Base-by-base conservation (phyloP, 2,888 invertebrate genomes). In the Strigamia crassipes region DNA sequence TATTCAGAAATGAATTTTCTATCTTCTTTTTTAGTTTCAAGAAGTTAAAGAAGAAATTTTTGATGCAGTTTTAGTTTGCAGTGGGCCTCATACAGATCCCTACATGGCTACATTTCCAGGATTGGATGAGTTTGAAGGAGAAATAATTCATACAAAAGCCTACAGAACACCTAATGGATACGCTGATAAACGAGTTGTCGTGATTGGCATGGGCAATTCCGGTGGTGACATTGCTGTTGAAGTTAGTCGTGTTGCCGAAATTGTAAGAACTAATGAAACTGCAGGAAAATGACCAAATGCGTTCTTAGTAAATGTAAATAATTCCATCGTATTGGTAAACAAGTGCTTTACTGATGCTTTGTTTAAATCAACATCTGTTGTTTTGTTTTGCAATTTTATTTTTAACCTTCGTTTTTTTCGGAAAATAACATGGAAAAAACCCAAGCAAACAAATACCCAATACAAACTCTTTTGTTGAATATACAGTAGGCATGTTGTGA, bases 151-250 rank as follows among this genome's bases (percentile, higher is more conserved):
- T 83, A 85, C 86, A 6, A 86, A 86, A 81, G 84, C 85, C 56
- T 87, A 87, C 85, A 84, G 86, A 13, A 84, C 85, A 56, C 83
- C 83, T 31, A 83, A 85, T 38, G 85, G 86, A 3, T 88, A 87
- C 84, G 86, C 86, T 23, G 88, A 87, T 82, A 87, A 89, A 83
- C 84, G 84, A 0, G 88, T 89, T 3, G 85, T 89, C 0, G 87
- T 89, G 13, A 86, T 89, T 4, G 89, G 89, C 85, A 85, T 89
- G 42, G 89, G 89, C 15, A 89, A 89, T 83, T 89, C 89, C 0
- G 89, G 88, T 21, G 88, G 86, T 10, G 89, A 89, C 83, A 88
- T 89, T 42, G 89, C 89, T 5, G 89, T 89, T 0, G 89, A 89
- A 83, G 82, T 89, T 82, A 51, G 83, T 86, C 86, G 82, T 23